phyloP scores from a whole-genome alignment of 1,140 invertebrate genomes.

The Lucilia sericata region DNA sequence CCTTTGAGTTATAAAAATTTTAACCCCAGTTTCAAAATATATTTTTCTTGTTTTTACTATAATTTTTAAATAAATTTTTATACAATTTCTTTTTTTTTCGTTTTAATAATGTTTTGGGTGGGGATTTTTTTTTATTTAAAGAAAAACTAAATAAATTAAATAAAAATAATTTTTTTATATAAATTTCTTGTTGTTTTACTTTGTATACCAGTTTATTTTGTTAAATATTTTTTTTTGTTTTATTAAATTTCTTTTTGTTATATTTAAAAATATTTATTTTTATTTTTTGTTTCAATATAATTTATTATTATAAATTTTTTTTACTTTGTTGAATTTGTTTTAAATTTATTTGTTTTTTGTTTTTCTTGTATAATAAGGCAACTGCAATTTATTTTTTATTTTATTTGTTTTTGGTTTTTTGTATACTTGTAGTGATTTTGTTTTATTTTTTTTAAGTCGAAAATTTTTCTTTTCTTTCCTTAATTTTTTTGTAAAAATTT shows the following conservation, averaged over 20 bases:
- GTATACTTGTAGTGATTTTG: constrained; percentile 27
- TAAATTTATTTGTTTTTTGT: too few species aligned
- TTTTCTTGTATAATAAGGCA: constrained; percentile 56
- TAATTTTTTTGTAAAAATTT: constrained; percentile 39
- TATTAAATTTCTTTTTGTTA: constrained; percentile 1
- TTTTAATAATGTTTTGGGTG: constrained; percentile 21
- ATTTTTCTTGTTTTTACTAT: background rate
- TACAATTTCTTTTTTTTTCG: background rate
- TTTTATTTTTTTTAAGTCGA: background rate
- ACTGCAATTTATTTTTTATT: constrained; percentile 57
- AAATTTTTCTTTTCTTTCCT: constrained; percentile 1
- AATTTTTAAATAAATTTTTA: background rate
- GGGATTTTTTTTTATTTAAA: constrained; percentile 2
- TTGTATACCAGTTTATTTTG: constrained; percentile 14
- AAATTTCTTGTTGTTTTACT: background rate
- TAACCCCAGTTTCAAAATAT: constrained; percentile 18
- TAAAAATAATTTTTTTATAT: background rate
- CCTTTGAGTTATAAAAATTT: constrained; percentile 7
- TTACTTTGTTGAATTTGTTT: constrained; percentile 39
- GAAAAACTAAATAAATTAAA: background rate
- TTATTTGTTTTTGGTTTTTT: background rate
- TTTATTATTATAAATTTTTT: constrained; percentile 44
- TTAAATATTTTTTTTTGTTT: background rate
- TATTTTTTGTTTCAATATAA: constrained; percentile 24
- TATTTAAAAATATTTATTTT: constrained; percentile 36